phyloP scores from a whole-genome alignment of 1,140 invertebrate genomes.

The Pseudomyrmex concolor region DNA sequence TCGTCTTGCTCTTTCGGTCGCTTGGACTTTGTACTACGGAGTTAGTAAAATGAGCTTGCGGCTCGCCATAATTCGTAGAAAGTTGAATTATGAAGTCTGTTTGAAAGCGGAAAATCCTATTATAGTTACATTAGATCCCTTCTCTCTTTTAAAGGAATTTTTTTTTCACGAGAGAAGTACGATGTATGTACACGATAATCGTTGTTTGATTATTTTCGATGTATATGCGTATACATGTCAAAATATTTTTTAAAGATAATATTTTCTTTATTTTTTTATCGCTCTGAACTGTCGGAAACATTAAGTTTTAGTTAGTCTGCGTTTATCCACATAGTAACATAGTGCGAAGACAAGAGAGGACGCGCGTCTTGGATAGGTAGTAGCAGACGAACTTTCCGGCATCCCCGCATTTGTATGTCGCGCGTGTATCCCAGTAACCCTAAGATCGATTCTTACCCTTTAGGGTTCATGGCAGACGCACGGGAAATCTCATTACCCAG shows the following conservation, averaged over 20 bases:
- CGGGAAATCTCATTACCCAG: slow-evolving; percentile 59
- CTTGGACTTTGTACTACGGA: background rate
- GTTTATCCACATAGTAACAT: background rate
- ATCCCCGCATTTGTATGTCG: slow-evolving; percentile 1
- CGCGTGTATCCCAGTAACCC: background rate
- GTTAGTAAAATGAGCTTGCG: background rate
- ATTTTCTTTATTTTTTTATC: too few species aligned
- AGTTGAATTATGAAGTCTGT: background rate
- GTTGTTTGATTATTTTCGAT: too few species aligned
- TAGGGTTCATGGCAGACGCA: slow-evolving; percentile 22
- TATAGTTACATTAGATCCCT: too few species aligned
- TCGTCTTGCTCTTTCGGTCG: background rate
- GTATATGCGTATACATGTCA: too few species aligned
- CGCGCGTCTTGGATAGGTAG: background rate
- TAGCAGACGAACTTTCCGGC: background rate
- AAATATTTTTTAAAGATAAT: background rate
- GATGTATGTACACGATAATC: too few species aligned
- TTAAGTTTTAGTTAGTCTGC: background rate
- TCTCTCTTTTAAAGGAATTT: too few species aligned
- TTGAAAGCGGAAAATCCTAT: too few species aligned
- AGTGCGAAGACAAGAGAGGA: background rate
- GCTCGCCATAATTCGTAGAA: background rate
- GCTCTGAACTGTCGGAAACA: too few species aligned
- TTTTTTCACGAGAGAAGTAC: too few species aligned
- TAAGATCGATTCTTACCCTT: slow-evolving; percentile 50